Base-by-base conservation (phyloP, 2,113 vertebrate species). In the Antennarius striatus region DNA sequence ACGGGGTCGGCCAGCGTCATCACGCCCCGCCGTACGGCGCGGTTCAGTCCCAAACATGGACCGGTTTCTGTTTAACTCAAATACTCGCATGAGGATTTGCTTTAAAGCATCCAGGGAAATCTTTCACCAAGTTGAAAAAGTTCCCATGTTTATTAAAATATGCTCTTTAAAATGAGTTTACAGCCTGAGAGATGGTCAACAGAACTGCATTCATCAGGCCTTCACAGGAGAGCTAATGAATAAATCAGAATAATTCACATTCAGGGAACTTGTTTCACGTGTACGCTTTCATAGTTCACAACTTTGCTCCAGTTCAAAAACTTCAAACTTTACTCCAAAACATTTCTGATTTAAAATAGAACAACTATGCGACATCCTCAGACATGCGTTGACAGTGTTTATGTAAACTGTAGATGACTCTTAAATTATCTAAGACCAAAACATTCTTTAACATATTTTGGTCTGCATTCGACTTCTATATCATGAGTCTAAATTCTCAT, bases 401-500 rank as follows among this genome's bases (percentile, higher is more conserved):
- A 22, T 22, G 22, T 22, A 22, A 22, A 22, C 22, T 22, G 22
- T 2, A 22, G 22, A 22, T 22, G 22, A 22, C 22, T 22, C 22
- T 22, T 22, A 22, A 22, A 22, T 22, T 22, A 22, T 22, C 22
- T 22, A 22, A 22, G 22, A 22, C 22, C 22, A 22, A 22, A 22
- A 22, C 22, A 22, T 22, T 22, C 22, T 22, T 22, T 22, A 22
- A 22, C 22, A 22, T 22, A 22, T 22, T 22, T 22, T 22, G 22
- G 22, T 22, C 22, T 1, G 22, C 22, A 22, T 22, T 22, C 22
- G 22, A 22, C 45, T 29, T 14, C 14, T 50, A 49, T 60, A 62
- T 58, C 28, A 10, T 15, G 13, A 10, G 54, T 63, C 57, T 75
- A 81, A 1, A 36, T 75, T 77, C 79, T 79, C 63, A 47, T 40